phyloP scores from a whole-genome alignment of 2,113 vertebrate species.

The Eubucco bourcierii region DNA sequence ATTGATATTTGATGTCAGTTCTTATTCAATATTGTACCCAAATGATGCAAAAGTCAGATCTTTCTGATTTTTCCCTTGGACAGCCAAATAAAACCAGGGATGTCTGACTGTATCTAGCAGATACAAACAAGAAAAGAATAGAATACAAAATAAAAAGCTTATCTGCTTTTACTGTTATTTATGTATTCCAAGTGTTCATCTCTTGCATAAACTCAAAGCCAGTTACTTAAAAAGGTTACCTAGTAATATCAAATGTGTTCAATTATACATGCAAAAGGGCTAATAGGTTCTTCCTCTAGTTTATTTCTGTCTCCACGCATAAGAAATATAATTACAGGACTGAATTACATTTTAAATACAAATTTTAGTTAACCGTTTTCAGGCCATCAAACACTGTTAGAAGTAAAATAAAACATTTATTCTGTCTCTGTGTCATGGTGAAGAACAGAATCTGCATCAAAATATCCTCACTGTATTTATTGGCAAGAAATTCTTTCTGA shows the following conservation, averaged over 20 bases:
- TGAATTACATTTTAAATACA: slow-evolving; percentile 48
- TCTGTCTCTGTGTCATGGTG: neutral
- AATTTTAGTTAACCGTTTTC: slow-evolving; percentile 49
- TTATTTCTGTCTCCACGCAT: slow-evolving; percentile 54
- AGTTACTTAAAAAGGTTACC: slow-evolving; percentile 46
- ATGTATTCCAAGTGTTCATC: slow-evolving; percentile 52
- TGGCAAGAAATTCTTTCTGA: neutral
- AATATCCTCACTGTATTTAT: neutral
- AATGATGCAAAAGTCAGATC: slow-evolving; percentile 70
- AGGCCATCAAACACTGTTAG: neutral
- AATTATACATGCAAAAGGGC: slow-evolving; percentile 61
- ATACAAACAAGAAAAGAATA: slow-evolving; percentile 54
- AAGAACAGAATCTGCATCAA: neutral
- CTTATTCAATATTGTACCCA: slow-evolving; percentile 73
- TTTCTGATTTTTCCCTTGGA: slow-evolving; percentile 53
- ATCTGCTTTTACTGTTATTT: slow-evolving; percentile 47
- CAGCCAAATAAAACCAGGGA: slow-evolving; percentile 39
- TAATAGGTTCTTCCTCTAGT: slow-evolving; percentile 59
- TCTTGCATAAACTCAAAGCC: slow-evolving; percentile 54
- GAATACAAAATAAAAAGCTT: slow-evolving; percentile 53
- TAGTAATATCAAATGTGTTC: slow-evolving; percentile 32
- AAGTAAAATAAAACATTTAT: neutral
- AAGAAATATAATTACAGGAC: slow-evolving; percentile 58
- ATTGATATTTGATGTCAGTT: slow-evolving; percentile 79
- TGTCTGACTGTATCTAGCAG: slow-evolving; percentile 29